Conservation (phyloP, 2,113 vertebrate species). For the Fulmarus glacialis region DNA sequence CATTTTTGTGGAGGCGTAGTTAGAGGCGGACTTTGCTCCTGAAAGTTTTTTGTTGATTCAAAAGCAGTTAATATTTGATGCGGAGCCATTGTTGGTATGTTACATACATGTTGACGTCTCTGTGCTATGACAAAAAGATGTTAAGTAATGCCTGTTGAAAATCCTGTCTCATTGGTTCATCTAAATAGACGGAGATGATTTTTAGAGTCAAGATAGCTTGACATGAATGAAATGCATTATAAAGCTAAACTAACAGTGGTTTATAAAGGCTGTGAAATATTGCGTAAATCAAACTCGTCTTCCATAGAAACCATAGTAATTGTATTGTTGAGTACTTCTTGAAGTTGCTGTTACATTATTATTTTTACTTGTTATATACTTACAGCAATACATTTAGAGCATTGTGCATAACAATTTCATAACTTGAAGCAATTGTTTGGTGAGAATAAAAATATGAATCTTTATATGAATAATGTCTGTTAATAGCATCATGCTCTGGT, state of each 20-base stretch:
- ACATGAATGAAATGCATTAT: not conserved
- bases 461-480: not conserved
- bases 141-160: not conserved
- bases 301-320: not conserved
- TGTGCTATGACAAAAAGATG: not conserved
- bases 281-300: not conserved
- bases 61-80: not conserved
- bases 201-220: not conserved
- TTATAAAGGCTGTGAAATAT: not conserved
- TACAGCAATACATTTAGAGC: not conserved
- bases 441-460: not conserved
- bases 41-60: not conserved
- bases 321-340: not conserved
- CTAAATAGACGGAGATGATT: not conserved
- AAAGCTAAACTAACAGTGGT: not conserved
- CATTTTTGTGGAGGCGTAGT: not conserved
- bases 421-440: not conserved
- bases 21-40: not conserved
- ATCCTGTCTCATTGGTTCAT: not conserved
- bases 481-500: not conserved
- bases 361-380: not conserved
- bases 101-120: not conserved
- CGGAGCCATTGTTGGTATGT: not conserved
- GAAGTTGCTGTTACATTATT: not conserved
- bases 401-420: not conserved